Percentiles rank a stretch among this genome's conserved stretches.
Evolutionary conservation across 2,888 invertebrate genomes (phyloP).

Genomic region (Rutpela maculata): DNA sequence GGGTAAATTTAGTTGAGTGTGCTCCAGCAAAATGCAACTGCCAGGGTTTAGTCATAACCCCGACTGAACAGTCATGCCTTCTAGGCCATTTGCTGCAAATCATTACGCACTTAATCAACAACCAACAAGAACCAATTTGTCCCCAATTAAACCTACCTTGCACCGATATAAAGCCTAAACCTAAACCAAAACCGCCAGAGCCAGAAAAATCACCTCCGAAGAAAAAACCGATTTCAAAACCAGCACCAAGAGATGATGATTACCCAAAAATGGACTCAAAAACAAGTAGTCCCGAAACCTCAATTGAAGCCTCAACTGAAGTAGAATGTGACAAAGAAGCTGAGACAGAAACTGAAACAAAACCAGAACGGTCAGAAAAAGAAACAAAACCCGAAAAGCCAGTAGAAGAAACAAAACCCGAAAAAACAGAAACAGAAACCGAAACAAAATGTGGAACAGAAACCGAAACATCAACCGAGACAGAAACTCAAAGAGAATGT

Average conservation of each 20-base stretch:
- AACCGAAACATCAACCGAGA: neutral
- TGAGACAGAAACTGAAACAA: neutral
- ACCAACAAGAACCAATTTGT: constrained; percentile 50
- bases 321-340: neutral
- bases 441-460: constrained; percentile 16
- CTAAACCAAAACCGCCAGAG: neutral
- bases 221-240: neutral
- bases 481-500: constrained; percentile 1
- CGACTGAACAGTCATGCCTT: constrained; percentile 63
- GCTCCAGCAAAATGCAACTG: constrained; percentile 55
- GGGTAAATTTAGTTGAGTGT: constrained; percentile 36
- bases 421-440: constrained; percentile 14
- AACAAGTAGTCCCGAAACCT: too few species aligned
- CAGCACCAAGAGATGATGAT: neutral
- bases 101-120: constrained; percentile 61
- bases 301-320: too few species aligned
- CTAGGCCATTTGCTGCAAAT: constrained; percentile 63
- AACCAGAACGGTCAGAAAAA: neutral
- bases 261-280: neutral
- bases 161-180: neutral
- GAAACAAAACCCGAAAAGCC: neutral
- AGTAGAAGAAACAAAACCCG: neutral
- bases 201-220: neutral
- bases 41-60: constrained; percentile 49
- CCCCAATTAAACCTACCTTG: constrained; percentile 23